Base-by-base conservation (phyloP, 2,888 invertebrate species). In the Macaria liturata region DNA sequence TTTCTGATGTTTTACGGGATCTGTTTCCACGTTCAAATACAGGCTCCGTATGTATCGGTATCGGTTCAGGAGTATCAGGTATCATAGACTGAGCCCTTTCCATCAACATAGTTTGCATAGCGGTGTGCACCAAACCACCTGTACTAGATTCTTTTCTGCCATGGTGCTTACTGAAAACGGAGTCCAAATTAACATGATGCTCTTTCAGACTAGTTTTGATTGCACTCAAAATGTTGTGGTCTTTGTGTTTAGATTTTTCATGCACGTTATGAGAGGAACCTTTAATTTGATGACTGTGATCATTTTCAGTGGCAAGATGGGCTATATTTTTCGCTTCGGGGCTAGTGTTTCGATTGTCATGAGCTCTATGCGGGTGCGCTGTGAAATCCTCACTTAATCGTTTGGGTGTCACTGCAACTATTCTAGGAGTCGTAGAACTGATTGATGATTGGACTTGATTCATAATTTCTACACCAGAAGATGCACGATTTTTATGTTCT, bases 71-170 rank as follows among this genome's bases (percentile, higher is more conserved):
- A 20, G 86, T 77, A 43, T 73, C 69, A 37, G 86, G 84, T 30
- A 88, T 74, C 46, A 87, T 65, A 8, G 83, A 77, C 48, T 87
- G 91, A 2, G 92, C 90, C 71, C 86, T 91, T 65, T 93, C 93
- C 73, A 93, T 87, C 4, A 93, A 76, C 60, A 93, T 93, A 20
- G 92, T 92, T 68, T 90, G 88, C 81, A 93, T 88, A 8, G 93
- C 93, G 3, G 91, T 89, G 44, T 87, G 86, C 54, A 93, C 66
- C 40, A 93, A 71, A 0, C 90, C 86, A 0, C 79, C 77, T 9
- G 51, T 44, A 34, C 51, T 49, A 46, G 31, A 34, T 37, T 56
- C 55, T 9, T 50, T 54, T 57, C 65, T 54, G 32, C 32, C 32
- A n/a, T 59, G 59, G 34, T 60, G 55, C 34, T 52, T 60, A 32